Percentiles rank a stretch among this genome's conserved stretches.
phyloP scores from a whole-genome alignment of 1,140 invertebrate species.

The Macrobrachium nipponense region DNA sequence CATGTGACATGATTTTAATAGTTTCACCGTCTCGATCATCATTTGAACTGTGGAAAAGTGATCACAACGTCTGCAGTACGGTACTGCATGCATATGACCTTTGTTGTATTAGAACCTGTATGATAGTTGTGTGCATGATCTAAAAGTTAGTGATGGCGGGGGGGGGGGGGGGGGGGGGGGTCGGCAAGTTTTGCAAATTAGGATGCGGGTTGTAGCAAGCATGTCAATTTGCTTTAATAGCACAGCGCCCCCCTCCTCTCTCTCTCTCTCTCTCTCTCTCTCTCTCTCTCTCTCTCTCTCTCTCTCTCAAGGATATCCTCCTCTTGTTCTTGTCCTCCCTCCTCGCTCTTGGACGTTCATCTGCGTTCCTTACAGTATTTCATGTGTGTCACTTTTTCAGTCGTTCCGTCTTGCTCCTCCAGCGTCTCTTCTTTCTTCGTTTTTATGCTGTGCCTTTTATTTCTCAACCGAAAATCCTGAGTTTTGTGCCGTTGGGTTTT shows the following conservation, averaged over 20 bases:
- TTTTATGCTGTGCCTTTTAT: background rate
- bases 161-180: conserved; percentile 1
- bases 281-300: background rate
- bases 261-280: background rate
- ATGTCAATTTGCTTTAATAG: conserved; percentile 13
- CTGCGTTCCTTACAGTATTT: too few species aligned
- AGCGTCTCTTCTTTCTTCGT: conserved; percentile 26
- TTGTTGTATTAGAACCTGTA: too few species aligned
- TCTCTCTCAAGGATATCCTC: background rate
- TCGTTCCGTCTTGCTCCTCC: too few species aligned
- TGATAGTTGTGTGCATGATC: background rate
- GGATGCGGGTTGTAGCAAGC: conserved; percentile 49
- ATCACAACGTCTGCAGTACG: too few species aligned
- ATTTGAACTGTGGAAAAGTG: too few species aligned
- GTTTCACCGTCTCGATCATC: too few species aligned
- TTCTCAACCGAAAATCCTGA: too few species aligned
- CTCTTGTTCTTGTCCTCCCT: conserved; percentile 28
- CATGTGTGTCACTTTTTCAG: too few species aligned
- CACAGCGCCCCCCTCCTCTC: background rate
- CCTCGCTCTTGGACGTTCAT: background rate
- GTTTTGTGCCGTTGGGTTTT: too few species aligned
- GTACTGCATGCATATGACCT: too few species aligned
- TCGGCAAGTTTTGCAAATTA: conserved; percentile 49
- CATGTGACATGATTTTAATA: too few species aligned
- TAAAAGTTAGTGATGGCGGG: background rate